A percentile compares a stretch with the other conserved stretches of the same genome.
These are phyloP conservation scores for Cabera pusaria DNA, from an alignment of 2,888 invertebrate species.

Conservation along the genomic window DNA sequence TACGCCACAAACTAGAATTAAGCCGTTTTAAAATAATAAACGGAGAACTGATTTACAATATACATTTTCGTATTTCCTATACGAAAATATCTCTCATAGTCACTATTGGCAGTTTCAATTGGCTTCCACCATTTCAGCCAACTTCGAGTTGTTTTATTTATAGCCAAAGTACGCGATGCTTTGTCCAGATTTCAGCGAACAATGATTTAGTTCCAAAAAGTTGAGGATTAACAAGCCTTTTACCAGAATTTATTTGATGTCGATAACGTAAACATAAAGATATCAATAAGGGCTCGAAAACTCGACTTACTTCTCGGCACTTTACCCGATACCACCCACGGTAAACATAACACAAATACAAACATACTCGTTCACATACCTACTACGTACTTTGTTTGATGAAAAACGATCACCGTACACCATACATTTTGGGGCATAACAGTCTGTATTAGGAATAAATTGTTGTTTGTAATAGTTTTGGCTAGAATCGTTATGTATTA, in stretches of 20 bases:
- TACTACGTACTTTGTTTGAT: neutral
- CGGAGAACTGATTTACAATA: too few relatives aligned
- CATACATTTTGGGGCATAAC: too few relatives aligned
- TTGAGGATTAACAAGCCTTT: conserved; percentile 9
- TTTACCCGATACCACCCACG: too few relatives aligned
- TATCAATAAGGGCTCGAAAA: conserved; percentile 4
- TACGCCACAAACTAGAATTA: too few relatives aligned
- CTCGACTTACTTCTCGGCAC: too few relatives aligned
- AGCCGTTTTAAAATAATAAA: too few relatives aligned
- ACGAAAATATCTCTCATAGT: conserved; percentile 1
- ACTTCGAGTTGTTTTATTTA: conserved; percentile 14
- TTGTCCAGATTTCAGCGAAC: conserved; percentile 6
- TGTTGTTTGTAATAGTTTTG: too few relatives aligned
- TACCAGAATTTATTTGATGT: conserved; percentile 7
- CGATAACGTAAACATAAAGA: conserved; percentile 1
- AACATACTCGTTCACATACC: too few relatives aligned
- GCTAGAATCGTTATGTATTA: too few relatives aligned
- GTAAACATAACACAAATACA: too few relatives aligned
- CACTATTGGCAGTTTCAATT: conserved; percentile 18
- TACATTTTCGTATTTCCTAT: too few relatives aligned
- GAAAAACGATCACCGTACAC: neutral
- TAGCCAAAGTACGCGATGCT: conserved; percentile 3
- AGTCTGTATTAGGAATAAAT: too few relatives aligned
- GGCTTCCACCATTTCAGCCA: conserved; percentile 7
- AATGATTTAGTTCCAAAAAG: conserved; percentile 7